Evolutionary conservation across 2,888 invertebrate genomes (phyloP).

Genomic region (Euzophera pinguis): DNA sequence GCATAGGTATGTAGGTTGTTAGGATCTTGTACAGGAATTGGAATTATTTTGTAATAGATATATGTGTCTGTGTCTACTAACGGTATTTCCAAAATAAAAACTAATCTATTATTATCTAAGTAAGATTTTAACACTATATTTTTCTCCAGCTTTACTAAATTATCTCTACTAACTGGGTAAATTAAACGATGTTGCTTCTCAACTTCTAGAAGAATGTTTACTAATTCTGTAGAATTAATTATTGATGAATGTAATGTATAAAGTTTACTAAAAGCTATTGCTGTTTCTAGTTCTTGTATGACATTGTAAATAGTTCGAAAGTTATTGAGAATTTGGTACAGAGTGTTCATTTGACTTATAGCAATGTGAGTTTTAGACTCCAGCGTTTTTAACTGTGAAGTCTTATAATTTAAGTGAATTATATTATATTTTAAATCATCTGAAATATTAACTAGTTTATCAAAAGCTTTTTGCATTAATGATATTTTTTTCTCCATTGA

Average conservation of each 20-base stretch:
- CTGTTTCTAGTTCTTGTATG: slow-evolving; percentile 18
- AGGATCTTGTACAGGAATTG: slow-evolving; percentile 13
- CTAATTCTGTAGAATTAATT: slow-evolving; percentile 17
- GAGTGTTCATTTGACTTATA: slow-evolving; percentile 12
- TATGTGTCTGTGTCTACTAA: slow-evolving; percentile 12
- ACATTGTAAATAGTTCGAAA: slow-evolving; percentile 17
- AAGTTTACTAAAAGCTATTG: slow-evolving; percentile 19
- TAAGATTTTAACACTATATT: slow-evolving; percentile 16
- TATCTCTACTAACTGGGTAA: slow-evolving; percentile 5
- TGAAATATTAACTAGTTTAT: slow-evolving; percentile 12
- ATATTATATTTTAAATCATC: slow-evolving; percentile 14
- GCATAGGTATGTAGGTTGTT: neutral
- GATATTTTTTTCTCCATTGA: slow-evolving; percentile 13
- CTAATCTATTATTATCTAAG: slow-evolving; percentile 7
- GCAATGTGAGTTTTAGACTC: neutral
- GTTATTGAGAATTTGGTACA: slow-evolving; percentile 17
- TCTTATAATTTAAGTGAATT: slow-evolving; percentile 11
- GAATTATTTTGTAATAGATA: slow-evolving; percentile 13
- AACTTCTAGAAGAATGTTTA: slow-evolving; percentile 9
- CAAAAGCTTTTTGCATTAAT: slow-evolving; percentile 6
- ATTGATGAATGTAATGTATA: slow-evolving; percentile 16
- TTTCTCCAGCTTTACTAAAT: slow-evolving; percentile 18
- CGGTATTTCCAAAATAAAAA: slow-evolving; percentile 12
- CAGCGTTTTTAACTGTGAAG: neutral
- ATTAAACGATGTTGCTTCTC: slow-evolving; percentile 14